Percentiles rank a stretch among this genome's conserved stretches.
Evolutionary conservation across 2,888 invertebrate species (phyloP).

Genomic region (Oligia strigilis): DNA sequence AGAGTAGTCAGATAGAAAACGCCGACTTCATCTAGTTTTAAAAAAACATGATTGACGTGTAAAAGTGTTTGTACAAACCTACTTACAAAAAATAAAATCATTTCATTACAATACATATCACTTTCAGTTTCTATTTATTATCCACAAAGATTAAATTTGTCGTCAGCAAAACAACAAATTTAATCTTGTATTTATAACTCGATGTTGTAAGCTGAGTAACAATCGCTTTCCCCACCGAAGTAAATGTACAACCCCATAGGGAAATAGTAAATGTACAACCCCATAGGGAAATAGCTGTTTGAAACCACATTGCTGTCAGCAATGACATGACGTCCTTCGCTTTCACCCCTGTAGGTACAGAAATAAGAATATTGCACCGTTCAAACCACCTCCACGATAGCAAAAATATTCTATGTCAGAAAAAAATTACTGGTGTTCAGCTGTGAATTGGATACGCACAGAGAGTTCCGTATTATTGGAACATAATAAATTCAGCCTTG

Average conservation of each 20-base stretch:
- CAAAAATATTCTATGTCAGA: slow-evolving; percentile 22
- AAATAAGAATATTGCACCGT: slow-evolving; percentile 22
- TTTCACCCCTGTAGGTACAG: background rate
- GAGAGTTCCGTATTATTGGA: slow-evolving; percentile 8
- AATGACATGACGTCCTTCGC: background rate
- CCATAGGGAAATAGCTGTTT: slow-evolving; percentile 5
- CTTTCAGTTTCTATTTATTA: background rate
- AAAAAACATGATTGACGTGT: too few species aligned
- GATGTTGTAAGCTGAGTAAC: too few species aligned
- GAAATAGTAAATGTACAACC: slow-evolving; percentile 24
- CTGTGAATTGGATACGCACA: background rate
- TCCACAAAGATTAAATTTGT: background rate
- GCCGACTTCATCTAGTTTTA: too few species aligned
- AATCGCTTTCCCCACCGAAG: background rate
- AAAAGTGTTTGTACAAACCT: too few species aligned
- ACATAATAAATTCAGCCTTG: background rate
- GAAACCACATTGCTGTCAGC: slow-evolving; percentile 1
- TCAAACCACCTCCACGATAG: background rate
- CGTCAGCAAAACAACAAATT: background rate
- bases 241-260: slow-evolving; percentile 5
- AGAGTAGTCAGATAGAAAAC: too few species aligned
- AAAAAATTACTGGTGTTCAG: background rate
- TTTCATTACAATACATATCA: background rate
- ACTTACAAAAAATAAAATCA: too few species aligned
- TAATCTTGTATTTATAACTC: background rate